These are phyloP conservation scores for Clarias macrocephalus DNA, from an alignment of 2,113 vertebrate species.

Conservation along the genomic window DNA sequence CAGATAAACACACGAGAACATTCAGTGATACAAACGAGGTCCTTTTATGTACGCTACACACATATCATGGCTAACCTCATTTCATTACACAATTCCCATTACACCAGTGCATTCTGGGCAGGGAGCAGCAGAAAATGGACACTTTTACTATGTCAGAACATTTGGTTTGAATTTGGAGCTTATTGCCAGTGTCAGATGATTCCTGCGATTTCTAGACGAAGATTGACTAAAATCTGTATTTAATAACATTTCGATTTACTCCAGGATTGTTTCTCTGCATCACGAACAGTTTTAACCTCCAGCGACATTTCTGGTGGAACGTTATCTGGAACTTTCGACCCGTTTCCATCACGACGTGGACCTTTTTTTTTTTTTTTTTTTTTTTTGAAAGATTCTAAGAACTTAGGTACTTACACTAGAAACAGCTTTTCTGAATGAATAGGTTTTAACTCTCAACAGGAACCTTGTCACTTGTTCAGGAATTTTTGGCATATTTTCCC, in stretches of 20 bases:
- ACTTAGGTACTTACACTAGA: not conserved
- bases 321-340: not conserved
- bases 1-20: not conserved
- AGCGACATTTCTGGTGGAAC: not conserved
- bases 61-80: not conserved
- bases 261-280: not conserved
- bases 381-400: not conserved
- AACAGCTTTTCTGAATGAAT: not conserved
- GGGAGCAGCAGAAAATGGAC: no score
- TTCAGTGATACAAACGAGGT: not conserved
- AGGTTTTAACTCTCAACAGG: not conserved
- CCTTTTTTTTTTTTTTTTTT: not conserved
- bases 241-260: not conserved
- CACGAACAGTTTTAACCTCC: not conserved
- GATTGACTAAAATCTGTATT: not conserved
- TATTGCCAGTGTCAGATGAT: not conserved
- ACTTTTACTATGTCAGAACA: not conserved
- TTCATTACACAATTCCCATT: not conserved
- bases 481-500: not conserved
- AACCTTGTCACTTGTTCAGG: not conserved
- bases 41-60: not conserved
- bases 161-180: not conserved
- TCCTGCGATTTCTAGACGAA: not conserved
- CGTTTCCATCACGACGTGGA: not conserved
- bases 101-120: not conserved